Evolutionary conservation across 2,888 invertebrate species (phyloP).

Genomic region (Dendrolimus pini): DNA sequence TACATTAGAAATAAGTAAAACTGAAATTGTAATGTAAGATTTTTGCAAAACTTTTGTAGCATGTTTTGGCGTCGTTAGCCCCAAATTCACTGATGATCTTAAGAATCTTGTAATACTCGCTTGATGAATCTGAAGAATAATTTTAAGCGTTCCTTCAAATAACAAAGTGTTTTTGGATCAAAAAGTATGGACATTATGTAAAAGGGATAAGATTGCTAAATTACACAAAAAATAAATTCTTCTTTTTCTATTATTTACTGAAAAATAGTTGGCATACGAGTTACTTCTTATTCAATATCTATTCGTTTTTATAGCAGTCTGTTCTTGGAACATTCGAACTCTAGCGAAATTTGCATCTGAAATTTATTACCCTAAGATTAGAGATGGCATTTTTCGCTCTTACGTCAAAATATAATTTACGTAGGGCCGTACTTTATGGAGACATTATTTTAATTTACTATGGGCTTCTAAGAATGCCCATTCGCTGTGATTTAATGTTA

Average conservation of each 20-base stretch:
- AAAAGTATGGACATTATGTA: no score
- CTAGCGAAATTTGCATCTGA: slow-evolving; percentile 54
- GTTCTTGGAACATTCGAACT: neutral
- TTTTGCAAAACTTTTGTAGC: neutral
- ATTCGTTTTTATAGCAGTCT: neutral
- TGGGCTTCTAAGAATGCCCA: slow-evolving; percentile 48
- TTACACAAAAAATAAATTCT: no score
- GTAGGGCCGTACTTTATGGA: slow-evolving; percentile 46
- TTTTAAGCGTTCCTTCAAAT: no score
- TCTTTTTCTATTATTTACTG: no score
- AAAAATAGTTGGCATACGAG: no score
- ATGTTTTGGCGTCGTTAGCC: no score
- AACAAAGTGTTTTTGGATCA: no score
- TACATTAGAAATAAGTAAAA: no score
- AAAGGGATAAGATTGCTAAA: no score
- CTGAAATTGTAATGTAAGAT: neutral
- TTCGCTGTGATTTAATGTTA: slow-evolving; percentile 50
- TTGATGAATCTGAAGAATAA: no score
- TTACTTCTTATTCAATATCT: neutral
- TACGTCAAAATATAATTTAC: slow-evolving; percentile 62
- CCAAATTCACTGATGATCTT: no score
- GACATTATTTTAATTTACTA: slow-evolving; percentile 49
- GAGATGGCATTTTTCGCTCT: slow-evolving; percentile 47
- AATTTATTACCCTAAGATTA: slow-evolving; percentile 50
- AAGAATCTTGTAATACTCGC: no score